Evolutionary conservation across 2,797 vertebrate species (phyloP).

Genomic region (Sebastes miniatus): DNA sequence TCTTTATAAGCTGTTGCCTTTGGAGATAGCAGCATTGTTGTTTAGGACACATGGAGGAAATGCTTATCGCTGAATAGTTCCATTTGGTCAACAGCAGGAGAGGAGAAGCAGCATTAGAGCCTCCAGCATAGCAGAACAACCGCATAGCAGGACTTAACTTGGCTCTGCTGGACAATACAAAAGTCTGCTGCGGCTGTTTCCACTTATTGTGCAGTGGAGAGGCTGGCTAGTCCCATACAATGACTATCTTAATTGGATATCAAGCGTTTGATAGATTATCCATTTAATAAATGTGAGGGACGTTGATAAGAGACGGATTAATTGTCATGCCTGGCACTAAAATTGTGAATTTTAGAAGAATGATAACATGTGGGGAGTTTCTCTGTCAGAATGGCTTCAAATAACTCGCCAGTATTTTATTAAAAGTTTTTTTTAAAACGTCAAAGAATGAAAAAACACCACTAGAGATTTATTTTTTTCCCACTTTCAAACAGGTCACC

Average conservation of each 20-base stretch:
- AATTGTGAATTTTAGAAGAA: slow-evolving; percentile 28
- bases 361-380: background rate
- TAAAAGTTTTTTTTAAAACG: background rate
- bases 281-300: slow-evolving; percentile 57
- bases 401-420: background rate
- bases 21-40: background rate
- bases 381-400: background rate
- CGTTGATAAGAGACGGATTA: slow-evolving; percentile 49
- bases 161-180: slow-evolving; percentile 12
- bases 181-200: slow-evolving; percentile 17
- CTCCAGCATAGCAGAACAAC: background rate
- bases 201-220: slow-evolving; percentile 15
- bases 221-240: slow-evolving; percentile 30
- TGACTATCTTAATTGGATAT: slow-evolving; percentile 67
- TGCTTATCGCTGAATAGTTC: slow-evolving; percentile 7
- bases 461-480: background rate
- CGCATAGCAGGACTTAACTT: slow-evolving; percentile 8
- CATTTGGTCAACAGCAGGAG: slow-evolving; percentile 23
- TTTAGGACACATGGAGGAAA: background rate
- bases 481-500: background rate
- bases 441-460: background rate
- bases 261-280: slow-evolving; percentile 53
- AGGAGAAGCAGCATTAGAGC: background rate
- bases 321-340: slow-evolving; percentile 32
- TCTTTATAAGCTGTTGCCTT: slow-evolving; percentile 4